Percentiles rank a stretch among this genome's conserved stretches.
Conservation (phyloP, 2,797 vertebrate genomes). For the Alosa sapidissima region DNA sequence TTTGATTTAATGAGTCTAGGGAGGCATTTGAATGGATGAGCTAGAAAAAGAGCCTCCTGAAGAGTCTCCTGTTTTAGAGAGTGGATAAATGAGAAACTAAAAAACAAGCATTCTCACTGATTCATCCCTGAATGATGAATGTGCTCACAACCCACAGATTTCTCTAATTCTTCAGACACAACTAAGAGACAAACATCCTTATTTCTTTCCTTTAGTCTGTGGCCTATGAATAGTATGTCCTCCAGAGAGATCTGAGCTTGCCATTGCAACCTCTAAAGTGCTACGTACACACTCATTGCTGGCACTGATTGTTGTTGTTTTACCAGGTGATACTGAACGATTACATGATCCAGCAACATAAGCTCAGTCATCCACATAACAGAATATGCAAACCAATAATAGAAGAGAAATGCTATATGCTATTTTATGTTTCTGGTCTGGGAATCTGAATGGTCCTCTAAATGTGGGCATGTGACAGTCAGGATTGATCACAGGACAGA, state of each 20-base stretch:
- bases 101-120: neutral
- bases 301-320: neutral
- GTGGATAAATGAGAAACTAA: neutral
- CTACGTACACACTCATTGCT: neutral
- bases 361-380: neutral
- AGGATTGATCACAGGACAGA: neutral
- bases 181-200: neutral
- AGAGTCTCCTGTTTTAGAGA: neutral
- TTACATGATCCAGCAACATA: neutral
- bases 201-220: neutral
- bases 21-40: neutral
- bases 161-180: neutral
- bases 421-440: neutral
- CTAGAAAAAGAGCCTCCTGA: neutral
- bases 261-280: neutral
- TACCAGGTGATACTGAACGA: neutral
- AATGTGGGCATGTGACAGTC: neutral
- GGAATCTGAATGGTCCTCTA: neutral
- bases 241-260: neutral
- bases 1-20: neutral
- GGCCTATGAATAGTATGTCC: neutral
- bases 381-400: neutral
- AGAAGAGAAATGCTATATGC: neutral
- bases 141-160: neutral
- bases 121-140: neutral